Base-by-base conservation (phyloP, 2,797 vertebrate genomes). In the Cirrhinus molitorella region DNA sequence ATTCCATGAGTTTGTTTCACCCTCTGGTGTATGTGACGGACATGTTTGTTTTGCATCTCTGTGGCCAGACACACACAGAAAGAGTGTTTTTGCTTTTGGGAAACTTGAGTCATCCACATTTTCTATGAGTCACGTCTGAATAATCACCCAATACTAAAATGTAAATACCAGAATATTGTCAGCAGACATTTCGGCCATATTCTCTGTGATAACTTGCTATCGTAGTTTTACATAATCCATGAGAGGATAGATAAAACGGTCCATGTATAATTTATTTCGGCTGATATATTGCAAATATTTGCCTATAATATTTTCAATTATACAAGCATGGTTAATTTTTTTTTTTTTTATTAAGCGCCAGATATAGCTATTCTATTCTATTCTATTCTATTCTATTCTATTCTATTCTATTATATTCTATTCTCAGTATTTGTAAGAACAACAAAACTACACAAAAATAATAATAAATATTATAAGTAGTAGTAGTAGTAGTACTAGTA, bases 141-240 rank as follows among this genome's bases (percentile, higher is more conserved):
- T 81, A 59, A 81, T 61, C 37, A 61, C 19, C 55, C 19, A 72
- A 71, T 72, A 34, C 40, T 45, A 40, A 25, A 61, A 81, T 47
- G 40, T 72, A 71, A 80, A 80, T 70, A 80, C 40, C 51, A 80
- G 53, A 53, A 71, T 37, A 61, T n/a, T 34, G 67, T 59, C 67
- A 71, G 79, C 49, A 34, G 53, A 61, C 19, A 49, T 53, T 47
- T 61, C 3, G 19, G 19, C 55, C 25, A 11, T 21, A 72, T 61
- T 47, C 53, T n/a, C 43, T 19, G 4, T 47, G 3, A 28, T 61
- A 57, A 37, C 23, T 71, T 55, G 8, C 28, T 19, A 14, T 37
- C 21, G 3, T 23, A 34, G 40, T 79, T 57, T 40, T 28, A 43
- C 14, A 57, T 80, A 55, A 40, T 25, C 34, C 65, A 40, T 11